Evolutionary conservation across 2,113 vertebrate genomes (phyloP).

Genomic region (Parus major): DNA sequence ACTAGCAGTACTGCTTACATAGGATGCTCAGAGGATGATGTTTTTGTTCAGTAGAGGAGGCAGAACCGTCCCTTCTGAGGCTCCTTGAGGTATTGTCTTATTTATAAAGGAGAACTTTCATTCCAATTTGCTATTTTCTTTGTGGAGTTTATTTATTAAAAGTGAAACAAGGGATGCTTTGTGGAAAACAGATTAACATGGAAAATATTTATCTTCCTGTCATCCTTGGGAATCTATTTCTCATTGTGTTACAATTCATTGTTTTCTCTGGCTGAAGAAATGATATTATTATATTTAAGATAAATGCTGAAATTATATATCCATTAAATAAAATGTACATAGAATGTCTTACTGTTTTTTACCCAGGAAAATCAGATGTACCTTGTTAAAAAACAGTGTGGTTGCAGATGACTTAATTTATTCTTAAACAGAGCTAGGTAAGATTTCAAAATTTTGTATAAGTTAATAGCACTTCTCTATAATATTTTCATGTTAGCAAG

Average conservation of each 20-base stretch:
- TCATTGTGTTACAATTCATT: neutral
- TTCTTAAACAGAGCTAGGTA: neutral
- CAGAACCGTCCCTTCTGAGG: neutral
- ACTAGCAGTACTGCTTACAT: neutral
- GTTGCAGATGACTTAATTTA: neutral
- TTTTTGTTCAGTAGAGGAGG: neutral
- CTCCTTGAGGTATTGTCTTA: neutral
- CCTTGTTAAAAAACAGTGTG: neutral
- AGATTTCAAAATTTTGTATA: neutral
- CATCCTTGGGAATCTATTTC: neutral
- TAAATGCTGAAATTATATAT: neutral
- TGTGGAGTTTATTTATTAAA: neutral
- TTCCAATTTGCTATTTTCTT: neutral
- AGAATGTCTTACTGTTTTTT: neutral
- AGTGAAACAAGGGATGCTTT: neutral
- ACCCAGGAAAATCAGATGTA: neutral
- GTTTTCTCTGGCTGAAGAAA: neutral
- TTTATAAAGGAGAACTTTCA: neutral
- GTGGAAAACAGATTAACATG: neutral
- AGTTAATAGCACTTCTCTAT: neutral
- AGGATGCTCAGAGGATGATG: neutral
- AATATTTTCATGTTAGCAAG: neutral
- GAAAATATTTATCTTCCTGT: neutral
- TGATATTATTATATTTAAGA: neutral
- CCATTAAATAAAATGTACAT: neutral